These are phyloP conservation scores for Abrostola triplasia DNA, from an alignment of 2,888 invertebrate genomes.

Conservation along the genomic window DNA sequence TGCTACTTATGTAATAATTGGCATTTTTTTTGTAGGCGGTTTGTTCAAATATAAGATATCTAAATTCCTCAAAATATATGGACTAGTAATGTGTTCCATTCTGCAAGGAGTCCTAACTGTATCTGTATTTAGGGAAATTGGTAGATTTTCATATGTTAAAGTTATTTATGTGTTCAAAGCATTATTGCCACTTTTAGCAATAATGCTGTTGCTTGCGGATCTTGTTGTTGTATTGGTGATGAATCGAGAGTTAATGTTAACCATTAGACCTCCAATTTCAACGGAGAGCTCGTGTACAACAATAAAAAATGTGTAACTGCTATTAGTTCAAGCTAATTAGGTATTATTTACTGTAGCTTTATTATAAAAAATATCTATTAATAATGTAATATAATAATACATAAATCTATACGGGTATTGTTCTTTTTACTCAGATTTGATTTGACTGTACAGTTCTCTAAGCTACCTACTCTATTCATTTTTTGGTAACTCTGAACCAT, in stretches of 20 bases:
- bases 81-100: background rate
- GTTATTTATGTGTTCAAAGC: conserved; percentile 68
- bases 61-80: background rate
- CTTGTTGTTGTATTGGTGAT: conserved; percentile 66
- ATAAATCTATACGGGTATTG: no score
- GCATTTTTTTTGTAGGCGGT: conserved; percentile 56
- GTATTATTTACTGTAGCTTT: no score
- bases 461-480: no score
- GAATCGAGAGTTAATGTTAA: conserved; percentile 39
- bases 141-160: background rate
- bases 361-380: no score
- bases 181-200: conserved; percentile 71
- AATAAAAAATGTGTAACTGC: no score
- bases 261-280: background rate
- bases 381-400: no score
- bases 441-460: background rate
- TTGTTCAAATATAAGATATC: background rate
- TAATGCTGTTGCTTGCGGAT: conserved; percentile 68
- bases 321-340: no score
- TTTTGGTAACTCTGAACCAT: no score
- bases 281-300: no score
- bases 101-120: background rate
- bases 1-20: conserved; percentile 68
- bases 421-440: background rate
- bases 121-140: background rate